Percentiles rank a stretch among this genome's conserved stretches.
Evolutionary conservation across 1,140 invertebrate genomes (phyloP).

Genomic region (Mya arenaria): DNA sequence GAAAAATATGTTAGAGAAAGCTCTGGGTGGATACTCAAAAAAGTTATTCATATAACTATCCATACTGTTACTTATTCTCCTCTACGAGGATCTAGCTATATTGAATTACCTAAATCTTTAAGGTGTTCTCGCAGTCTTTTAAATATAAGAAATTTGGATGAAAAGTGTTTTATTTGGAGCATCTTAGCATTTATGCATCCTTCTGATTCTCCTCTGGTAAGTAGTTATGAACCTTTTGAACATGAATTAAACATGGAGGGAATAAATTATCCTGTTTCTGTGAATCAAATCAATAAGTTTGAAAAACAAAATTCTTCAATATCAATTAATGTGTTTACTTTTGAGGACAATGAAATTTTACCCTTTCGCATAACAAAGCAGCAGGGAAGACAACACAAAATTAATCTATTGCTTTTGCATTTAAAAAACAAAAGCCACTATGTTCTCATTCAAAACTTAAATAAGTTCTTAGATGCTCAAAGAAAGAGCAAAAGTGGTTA

Average conservation of each 20-base stretch:
- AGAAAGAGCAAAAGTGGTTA: background rate
- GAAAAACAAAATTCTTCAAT: constrained; percentile 37
- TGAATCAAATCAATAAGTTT: constrained; percentile 38
- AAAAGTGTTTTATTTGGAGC: constrained; percentile 56
- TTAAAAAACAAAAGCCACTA: constrained; percentile 36
- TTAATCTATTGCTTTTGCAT: constrained; percentile 45
- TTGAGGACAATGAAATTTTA: constrained; percentile 21
- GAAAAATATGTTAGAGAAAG: constrained; percentile 31
- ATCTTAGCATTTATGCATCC: constrained; percentile 51
- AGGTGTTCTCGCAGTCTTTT: background rate
- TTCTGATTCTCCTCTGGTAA: constrained; percentile 13
- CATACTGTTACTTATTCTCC: constrained; percentile 27
- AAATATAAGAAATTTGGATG: constrained; percentile 35
- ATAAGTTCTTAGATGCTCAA: background rate
- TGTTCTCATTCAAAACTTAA: constrained; percentile 23
- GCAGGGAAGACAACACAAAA: background rate
- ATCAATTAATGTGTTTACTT: constrained; percentile 44
- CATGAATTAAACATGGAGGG: constrained; percentile 42
- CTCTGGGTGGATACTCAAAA: constrained; percentile 28
- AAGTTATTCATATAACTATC: background rate
- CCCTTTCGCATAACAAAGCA: constrained; percentile 25
- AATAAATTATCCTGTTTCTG: constrained; percentile 26
- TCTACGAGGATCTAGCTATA: constrained; percentile 25
- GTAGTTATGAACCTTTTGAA: constrained; percentile 45
- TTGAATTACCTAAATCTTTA: constrained; percentile 30